These are phyloP conservation scores for Ochropacha duplaris DNA, from an alignment of 2,888 invertebrate genomes.

Conservation along the genomic window DNA sequence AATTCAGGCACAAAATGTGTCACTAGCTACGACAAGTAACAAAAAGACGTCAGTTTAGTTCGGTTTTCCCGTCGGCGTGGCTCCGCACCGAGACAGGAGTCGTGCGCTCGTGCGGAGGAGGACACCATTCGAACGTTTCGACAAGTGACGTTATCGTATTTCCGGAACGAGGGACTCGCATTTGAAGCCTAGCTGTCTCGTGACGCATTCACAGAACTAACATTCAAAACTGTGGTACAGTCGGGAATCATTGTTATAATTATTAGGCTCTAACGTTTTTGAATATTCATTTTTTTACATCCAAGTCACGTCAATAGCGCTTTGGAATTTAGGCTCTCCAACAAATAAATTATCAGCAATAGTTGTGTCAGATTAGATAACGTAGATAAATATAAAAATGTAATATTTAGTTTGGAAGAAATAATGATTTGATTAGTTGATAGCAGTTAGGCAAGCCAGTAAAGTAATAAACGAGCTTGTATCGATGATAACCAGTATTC, in stretches of 20 bases:
- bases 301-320: too few relatives aligned
- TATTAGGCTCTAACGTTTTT: too few relatives aligned
- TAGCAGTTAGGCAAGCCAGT: background rate
- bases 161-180: slow-evolving; percentile 5
- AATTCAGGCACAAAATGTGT: slow-evolving; percentile 9
- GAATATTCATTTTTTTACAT: too few relatives aligned
- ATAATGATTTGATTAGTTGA: background rate
- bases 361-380: background rate
- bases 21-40: background rate
- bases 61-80: background rate
- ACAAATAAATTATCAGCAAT: background rate
- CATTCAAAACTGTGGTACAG: background rate
- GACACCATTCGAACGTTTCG: slow-evolving; percentile 8
- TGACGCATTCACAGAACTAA: background rate
- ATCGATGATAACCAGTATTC: background rate
- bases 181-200: background rate
- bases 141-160: slow-evolving; percentile 17
- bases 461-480: slow-evolving; percentile 1
- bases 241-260: background rate
- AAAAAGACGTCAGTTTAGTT: background rate
- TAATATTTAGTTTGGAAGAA: background rate
- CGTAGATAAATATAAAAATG: background rate
- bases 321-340: too few relatives aligned
- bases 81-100: background rate
- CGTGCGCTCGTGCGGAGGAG: background rate